Evolutionary conservation across 2,797 vertebrate species (phyloP), one percentile per base, ranked within the genome.

Genomic region (Semotilus atromaculatus): DNA sequence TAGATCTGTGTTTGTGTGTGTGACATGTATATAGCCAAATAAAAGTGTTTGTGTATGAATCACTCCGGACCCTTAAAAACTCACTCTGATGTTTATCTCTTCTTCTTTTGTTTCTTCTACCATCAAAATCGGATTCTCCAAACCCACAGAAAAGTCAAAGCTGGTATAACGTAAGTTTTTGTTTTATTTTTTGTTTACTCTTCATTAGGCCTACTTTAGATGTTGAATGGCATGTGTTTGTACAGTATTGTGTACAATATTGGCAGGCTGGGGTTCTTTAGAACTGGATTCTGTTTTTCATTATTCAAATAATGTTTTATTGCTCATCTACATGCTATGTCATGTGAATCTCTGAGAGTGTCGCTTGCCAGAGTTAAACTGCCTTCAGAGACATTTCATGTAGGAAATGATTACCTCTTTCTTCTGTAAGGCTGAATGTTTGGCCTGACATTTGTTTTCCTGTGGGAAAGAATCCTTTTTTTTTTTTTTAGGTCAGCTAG

Each of bases 141-240:
- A 74, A 68, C 51, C 11, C 70, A 92, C 97, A 99, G 98, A 99
- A 99, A 95, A 99, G 98, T 96, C 98, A 99, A 97, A 99, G 98
- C 96, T 99, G 98, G 98, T 99, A 99, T 93, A 99, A 99, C 80
- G 98, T 99, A 97, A 99, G 98, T 99, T 88, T 91, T 31, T 31
- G 31, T 31, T 31, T 31, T 31, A 1, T 92, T 89, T 92, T 91
- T 88, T 38, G 62, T 66, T 93, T 86, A 93, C 90, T 92, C 88
- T 92, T 91, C 88, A 92, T 38, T 31, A 31, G 31, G 31, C 31
- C 31, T 31, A 31, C 23, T 13, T 36, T 70, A 68, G 19, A 31
- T 71, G 6, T 58, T 21, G 11, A 21, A 21, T 31, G 82, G 67
- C 36, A 7, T 60, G 23, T 38, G 53, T 58, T 55, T 48, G 4